Conservation (phyloP, 2,888 invertebrate species). For the Drosophila nr. perissopoda region DNA sequence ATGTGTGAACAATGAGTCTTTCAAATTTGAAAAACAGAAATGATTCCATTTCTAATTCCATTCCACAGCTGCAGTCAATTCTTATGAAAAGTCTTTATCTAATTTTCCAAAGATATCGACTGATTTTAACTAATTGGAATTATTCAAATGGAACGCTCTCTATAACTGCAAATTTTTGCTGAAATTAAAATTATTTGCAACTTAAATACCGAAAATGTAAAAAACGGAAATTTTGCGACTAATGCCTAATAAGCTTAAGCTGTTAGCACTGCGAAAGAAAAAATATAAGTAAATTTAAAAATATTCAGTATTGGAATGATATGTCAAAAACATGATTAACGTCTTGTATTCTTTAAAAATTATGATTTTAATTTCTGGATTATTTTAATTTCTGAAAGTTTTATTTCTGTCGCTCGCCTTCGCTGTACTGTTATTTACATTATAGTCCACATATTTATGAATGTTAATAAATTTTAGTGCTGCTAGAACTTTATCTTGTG, state of each 20-base stretch:
- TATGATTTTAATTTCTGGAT: not conserved
- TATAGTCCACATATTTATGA: not conserved
- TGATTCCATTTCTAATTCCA: not conserved
- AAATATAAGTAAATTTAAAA: not conserved
- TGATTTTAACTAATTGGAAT: not conserved
- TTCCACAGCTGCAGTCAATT: not conserved
- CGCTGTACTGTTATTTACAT: not conserved
- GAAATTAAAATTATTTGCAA: not conserved
- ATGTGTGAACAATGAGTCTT: constrained; percentile 4
- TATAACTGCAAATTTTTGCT: not conserved
- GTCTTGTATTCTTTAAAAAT: not conserved
- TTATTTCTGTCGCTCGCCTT: not conserved
- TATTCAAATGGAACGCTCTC: not conserved
- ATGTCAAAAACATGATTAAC: not conserved
- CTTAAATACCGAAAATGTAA: not conserved
- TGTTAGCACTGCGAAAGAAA: not conserved
- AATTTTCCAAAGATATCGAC: not conserved
- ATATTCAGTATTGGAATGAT: not conserved
- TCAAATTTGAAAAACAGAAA: not conserved
- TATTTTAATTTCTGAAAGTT: not conserved
- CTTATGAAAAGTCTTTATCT: not conserved
- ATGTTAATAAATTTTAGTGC: constrained; percentile 17
- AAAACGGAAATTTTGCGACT: not conserved
- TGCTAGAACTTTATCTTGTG: constrained; percentile 8
- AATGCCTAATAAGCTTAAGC: not conserved